These are phyloP conservation scores for Apus apus DNA, from an alignment of 2,113 vertebrate genomes.

Conservation along the genomic window DNA sequence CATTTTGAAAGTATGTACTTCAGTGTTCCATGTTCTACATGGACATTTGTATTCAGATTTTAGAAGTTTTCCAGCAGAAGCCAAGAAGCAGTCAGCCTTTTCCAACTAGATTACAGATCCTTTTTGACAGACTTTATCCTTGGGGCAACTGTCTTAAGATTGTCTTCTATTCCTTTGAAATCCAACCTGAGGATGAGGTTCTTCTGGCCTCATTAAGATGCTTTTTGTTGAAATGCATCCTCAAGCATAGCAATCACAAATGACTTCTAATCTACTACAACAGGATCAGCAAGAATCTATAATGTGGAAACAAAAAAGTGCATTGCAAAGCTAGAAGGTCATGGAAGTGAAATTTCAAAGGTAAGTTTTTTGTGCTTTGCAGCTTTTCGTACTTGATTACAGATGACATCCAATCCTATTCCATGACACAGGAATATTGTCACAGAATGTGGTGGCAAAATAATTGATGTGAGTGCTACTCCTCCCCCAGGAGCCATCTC, in stretches of 20 bases:
- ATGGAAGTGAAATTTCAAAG: slow-evolving; percentile 93
- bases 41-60: background rate
- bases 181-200: background rate
- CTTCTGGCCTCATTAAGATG: background rate
- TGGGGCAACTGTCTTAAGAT: background rate
- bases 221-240: background rate
- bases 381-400: background rate
- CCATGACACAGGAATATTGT: background rate
- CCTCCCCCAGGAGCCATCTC: background rate
- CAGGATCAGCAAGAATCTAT: slow-evolving; percentile 90
- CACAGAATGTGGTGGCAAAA: background rate
- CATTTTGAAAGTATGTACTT: background rate
- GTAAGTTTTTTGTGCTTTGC: slow-evolving; percentile 66
- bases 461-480: background rate
- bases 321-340: slow-evolving; percentile 86
- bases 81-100: background rate
- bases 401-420: background rate
- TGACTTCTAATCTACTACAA: background rate
- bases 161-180: background rate
- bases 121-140: background rate
- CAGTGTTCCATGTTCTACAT: background rate
- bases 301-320: slow-evolving; percentile 82
- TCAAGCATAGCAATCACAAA: background rate
- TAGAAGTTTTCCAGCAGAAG: background rate
- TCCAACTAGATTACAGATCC: background rate